Evolutionary conservation across 2,113 vertebrate genomes (phyloP).

Genomic region (Plectropomus leopardus): DNA sequence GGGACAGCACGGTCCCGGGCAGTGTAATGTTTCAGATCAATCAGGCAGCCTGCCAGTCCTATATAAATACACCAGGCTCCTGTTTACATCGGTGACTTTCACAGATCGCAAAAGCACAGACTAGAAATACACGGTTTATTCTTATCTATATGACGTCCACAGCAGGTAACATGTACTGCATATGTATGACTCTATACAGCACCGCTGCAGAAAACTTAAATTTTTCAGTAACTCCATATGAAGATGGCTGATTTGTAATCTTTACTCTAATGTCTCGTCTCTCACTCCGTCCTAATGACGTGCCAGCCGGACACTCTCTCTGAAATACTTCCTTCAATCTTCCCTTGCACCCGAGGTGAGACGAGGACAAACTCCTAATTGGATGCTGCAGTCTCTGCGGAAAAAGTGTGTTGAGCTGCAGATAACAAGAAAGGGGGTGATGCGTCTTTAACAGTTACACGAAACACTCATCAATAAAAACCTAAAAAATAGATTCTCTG

Average conservation of each 20-base stretch:
- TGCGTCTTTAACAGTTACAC: neutral
- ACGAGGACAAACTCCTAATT: slow-evolving; percentile 42
- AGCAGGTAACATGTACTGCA: neutral
- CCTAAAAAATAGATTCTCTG: neutral
- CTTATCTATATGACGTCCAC: neutral
- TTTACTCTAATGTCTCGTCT: neutral
- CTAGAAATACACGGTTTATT: neutral
- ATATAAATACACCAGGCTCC: slow-evolving; percentile 54
- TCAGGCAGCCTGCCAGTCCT: slow-evolving; percentile 60
- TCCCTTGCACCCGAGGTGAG: slow-evolving; percentile 29
- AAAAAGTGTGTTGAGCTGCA: slow-evolving; percentile 14
- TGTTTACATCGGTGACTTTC: slow-evolving; percentile 65
- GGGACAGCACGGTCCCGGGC: slow-evolving; percentile 15
- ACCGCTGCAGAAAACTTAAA: neutral
- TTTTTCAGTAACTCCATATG: neutral
- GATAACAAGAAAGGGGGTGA: slow-evolving; percentile 8
- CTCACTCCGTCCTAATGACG: slow-evolving; percentile 2
- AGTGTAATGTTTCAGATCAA: slow-evolving; percentile 68
- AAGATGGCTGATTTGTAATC: neutral
- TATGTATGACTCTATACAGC: neutral
- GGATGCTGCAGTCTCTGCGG: slow-evolving; percentile 29
- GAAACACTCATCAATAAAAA: neutral
- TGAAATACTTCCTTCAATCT: slow-evolving; percentile 10
- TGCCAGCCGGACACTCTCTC: slow-evolving; percentile 11
- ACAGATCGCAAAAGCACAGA: slow-evolving; percentile 1